These are phyloP conservation scores for Protomyctophum bolini DNA, from an alignment of 2,113 vertebrate species.

Conservation along the genomic window DNA sequence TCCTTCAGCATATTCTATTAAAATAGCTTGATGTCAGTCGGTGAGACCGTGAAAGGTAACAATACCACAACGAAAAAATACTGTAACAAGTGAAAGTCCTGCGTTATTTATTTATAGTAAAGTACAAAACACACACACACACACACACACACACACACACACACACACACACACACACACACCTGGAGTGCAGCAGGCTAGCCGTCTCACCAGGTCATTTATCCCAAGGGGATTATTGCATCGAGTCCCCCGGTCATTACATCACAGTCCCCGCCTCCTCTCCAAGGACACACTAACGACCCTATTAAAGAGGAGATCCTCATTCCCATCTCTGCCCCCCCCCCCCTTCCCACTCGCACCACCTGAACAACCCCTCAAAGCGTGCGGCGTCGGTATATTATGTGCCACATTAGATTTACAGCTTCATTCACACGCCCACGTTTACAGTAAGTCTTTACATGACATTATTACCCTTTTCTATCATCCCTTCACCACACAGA, in stretches of 20 bases:
- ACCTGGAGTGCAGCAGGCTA: conserved; percentile 19
- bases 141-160: conserved; percentile 5
- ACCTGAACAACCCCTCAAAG: conserved; percentile 7
- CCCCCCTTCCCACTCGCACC: neutral
- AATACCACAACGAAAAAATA: no score
- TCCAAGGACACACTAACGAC: conserved; percentile 67
- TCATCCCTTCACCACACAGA: neutral
- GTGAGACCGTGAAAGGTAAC: no score
- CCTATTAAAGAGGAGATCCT: conserved; percentile 57
- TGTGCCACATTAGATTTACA: conserved; percentile 7
- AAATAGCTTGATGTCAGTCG: no score
- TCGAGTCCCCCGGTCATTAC: conserved; percentile 54
- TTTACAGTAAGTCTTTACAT: conserved; percentile 4
- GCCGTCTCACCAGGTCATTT: conserved; percentile 46
- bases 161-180: conserved; percentile 4
- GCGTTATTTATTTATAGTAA: no score
- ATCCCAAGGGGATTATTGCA: conserved; percentile 58
- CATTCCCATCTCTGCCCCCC: conserved; percentile 7
- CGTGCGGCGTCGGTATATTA: neutral
- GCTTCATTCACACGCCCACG: neutral
- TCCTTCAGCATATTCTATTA: no score
- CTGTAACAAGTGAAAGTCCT: no score
- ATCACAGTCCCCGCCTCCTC: conserved; percentile 60
- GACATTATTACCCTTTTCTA: conserved; percentile 19
- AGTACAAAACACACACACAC: conserved; percentile 18